Base-by-base conservation (phyloP, 2,888 invertebrate genomes). In the Cheilosia impressa region DNA sequence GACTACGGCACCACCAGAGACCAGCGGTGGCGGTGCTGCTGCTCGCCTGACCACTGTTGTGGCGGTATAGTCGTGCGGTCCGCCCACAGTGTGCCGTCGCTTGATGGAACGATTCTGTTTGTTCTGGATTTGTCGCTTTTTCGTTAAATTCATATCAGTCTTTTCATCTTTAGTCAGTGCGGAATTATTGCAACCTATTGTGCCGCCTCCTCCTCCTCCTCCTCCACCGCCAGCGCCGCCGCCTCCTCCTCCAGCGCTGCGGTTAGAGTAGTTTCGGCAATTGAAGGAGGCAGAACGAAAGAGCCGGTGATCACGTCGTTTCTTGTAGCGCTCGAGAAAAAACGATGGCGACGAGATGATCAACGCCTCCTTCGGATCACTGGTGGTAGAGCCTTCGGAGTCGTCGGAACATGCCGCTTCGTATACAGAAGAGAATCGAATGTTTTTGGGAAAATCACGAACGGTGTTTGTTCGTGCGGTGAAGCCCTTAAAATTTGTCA, bases 61-160 rank as follows among this genome's bases (percentile, higher is more conserved):
- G 17, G 90, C 89, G 31, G 91, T 89, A 85, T 92, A 96, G 92
- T 98, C 98, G 92, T 97, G 97, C n/a, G 97, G 96, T 71, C 98
- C 98, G 85, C 98, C 98, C 9, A 98, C 97, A 0, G 98, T 98
- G 93, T 98, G 98, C 34, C 98, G 94, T 53, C 98, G 94, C 92
- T 97, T 97, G 89, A 97, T 96, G 87, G 96, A 96, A 63, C 92
- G 91, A 89, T 91, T 92, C 82, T 92, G 92, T 87, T 92, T 92
- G 78, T 92, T 92, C 88, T 92, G 92, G 84, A 92, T 93, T 91
- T 95, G 95, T 53, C 96, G 94, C 88, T 95, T 94, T 90, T 96
- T 96, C 90, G 95, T 96, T 87, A 96, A 94, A 92, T 96, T 96
- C 91, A 95, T 95, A 91, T 96, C 96, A 72, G 95, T 96, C 93